Evolutionary conservation across 2,113 vertebrate genomes (phyloP), one percentile per base, ranked within the genome.

Genomic region (Tylochromis polylepis): DNA sequence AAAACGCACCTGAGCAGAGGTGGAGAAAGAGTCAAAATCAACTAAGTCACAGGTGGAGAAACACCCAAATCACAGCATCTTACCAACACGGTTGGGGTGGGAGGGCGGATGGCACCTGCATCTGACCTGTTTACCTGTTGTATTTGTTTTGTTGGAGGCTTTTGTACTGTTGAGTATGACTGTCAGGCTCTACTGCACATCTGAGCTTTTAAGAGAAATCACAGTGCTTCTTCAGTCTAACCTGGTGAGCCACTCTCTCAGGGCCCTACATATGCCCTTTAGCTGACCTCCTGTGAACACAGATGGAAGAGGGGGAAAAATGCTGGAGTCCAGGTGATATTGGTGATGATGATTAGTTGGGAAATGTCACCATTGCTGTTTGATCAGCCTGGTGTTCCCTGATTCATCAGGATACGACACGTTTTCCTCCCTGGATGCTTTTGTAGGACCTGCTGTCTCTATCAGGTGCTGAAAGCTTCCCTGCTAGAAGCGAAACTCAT

Each of bases 1-100:
- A 0, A 99, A 99, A 0, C 98, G 97, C 4, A 99, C 98, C 98
- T 99, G 91, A 1, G 11, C 56, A 83, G 4, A 81, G 14, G 41
- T 10, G 8, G 10, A 22, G 11, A 80, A 3, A 81, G 10, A 18
- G 3, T 60, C 11, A 6, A 3, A 72, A 0, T 43, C 14, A 46
- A 24, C 65, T 3, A 1, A 27, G 38, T 70, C 38, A 24, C 14
- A 70, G 22, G n/a, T 70, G 65, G 12, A 43, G 36, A 70, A 70
- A 70, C 1, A 70, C 65, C 65, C 36, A 3, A 65, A 65, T 38
- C 31, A 38, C 60, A 36, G 31, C 31, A 38, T 36, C n/a, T 36
- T 12, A 70, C 0, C 15, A 43, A 43, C 0, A 0, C 15, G 10
- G 62, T 14, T 38, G 36, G 22, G 34, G 0, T 41, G 62, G 22